Percentiles rank a stretch among this genome's conserved stretches.
phyloP scores from a whole-genome alignment of 2,797 vertebrate species.

The Novumbra hubbsi region DNA sequence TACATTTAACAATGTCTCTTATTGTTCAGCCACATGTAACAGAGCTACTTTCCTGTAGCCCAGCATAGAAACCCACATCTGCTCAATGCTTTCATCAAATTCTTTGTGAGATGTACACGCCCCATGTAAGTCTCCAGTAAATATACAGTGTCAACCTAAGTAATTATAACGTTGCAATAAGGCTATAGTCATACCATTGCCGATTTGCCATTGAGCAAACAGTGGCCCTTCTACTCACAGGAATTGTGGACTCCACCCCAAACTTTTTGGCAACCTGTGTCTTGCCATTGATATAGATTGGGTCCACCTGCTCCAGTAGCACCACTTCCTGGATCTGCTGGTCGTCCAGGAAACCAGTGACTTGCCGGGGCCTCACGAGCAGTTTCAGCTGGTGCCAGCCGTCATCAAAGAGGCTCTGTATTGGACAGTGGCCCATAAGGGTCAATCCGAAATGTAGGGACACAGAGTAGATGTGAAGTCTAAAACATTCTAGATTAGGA shows the following conservation, averaged over 20 bases:
- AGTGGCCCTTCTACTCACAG: conserved; percentile 64
- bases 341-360: conserved; percentile 73
- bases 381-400: conserved; percentile 83
- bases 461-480: background rate
- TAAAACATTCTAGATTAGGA: background rate
- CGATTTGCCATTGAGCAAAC: background rate
- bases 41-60: background rate
- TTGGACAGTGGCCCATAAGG: background rate
- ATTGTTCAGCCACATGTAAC: background rate
- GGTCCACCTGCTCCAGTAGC: conserved; percentile 60
- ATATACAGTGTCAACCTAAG: conserved; percentile 1
- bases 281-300: conserved; percentile 80
- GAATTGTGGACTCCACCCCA: conserved; percentile 60
- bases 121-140: background rate
- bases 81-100: conserved; percentile 3
- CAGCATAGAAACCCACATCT: background rate
- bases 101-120: background rate
- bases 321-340: conserved; percentile 51
- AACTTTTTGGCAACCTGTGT: conserved; percentile 75
- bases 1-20: background rate
- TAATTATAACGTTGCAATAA: background rate
- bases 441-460: conserved; percentile 12
- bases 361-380: conserved; percentile 62
- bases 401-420: conserved; percentile 74
- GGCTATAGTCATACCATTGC: background rate